Evolutionary conservation across 2,113 vertebrate species (phyloP).

Genomic region (Bubo bubo): DNA sequence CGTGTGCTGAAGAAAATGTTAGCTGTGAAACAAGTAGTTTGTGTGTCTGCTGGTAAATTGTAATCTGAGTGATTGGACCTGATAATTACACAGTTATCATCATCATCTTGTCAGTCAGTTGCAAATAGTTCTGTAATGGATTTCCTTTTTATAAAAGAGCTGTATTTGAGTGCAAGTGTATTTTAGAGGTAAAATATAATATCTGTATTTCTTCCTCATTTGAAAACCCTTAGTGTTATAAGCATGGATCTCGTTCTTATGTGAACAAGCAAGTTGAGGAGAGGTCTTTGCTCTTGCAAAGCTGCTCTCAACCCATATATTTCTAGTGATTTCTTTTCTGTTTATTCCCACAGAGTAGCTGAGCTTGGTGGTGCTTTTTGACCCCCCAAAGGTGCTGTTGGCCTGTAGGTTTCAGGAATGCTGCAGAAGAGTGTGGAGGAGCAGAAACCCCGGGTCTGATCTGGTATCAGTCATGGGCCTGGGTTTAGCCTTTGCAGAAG

Average conservation of each 20-base stretch:
- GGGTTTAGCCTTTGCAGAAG: background rate
- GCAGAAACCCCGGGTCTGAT: background rate
- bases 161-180: background rate
- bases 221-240: background rate
- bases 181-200: background rate
- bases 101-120: constrained; percentile 57
- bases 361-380: background rate
- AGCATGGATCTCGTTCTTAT: background rate
- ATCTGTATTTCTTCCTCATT: background rate
- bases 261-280: background rate
- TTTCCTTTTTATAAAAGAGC: background rate
- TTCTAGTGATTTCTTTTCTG: background rate
- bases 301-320: background rate
- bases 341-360: background rate
- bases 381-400: background rate
- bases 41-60: constrained; percentile 48
- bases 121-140: constrained; percentile 34
- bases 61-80: constrained; percentile 36
- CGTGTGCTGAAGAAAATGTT: background rate
- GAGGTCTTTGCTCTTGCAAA: background rate
- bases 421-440: background rate
- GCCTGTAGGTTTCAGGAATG: background rate
- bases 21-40: constrained; percentile 38
- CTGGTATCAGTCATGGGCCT: background rate
- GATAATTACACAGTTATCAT: constrained; percentile 38